Percentiles rank a stretch among this genome's conserved stretches.
Conservation (phyloP, 2,888 invertebrate genomes). For the Drosophila kambysellisi region DNA sequence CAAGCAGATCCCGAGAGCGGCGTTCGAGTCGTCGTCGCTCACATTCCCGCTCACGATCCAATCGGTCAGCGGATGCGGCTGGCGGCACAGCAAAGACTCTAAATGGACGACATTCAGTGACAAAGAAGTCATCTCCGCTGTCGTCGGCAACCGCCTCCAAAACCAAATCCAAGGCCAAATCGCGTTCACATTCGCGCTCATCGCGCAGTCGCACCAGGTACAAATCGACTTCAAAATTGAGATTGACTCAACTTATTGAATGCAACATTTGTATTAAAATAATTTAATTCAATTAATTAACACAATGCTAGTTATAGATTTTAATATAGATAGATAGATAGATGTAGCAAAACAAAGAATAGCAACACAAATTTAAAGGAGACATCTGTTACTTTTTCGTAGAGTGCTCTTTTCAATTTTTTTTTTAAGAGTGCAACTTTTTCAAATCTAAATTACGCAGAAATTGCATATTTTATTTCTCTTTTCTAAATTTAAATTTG, state of each 20-base stretch:
- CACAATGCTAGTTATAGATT: neutral
- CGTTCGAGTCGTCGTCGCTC: slow-evolving; percentile 66
- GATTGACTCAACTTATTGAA: neutral
- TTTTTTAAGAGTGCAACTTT: neutral
- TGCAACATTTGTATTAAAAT: neutral
- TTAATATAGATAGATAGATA: neutral
- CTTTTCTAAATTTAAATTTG: neutral
- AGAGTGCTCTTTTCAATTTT: neutral
- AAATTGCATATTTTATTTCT: neutral
- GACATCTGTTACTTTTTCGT: neutral
- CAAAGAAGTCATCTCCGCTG: slow-evolving; percentile 53
- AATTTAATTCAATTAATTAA: neutral
- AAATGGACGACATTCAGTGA: slow-evolving; percentile 80
- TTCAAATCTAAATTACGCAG: neutral
- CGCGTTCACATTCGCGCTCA: slow-evolving; percentile 62
- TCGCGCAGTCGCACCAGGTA: slow-evolving; percentile 71
- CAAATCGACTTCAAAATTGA: neutral
- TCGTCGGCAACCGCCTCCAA: slow-evolving; percentile 24
- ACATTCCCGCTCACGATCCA: slow-evolving; percentile 69
- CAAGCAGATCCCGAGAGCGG: slow-evolving; percentile 76
- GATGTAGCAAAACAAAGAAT: neutral
- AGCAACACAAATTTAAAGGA: neutral
- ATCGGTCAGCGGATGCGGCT: slow-evolving; percentile 59
- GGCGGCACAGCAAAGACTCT: slow-evolving; percentile 61
- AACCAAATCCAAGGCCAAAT: slow-evolving; percentile 63